Evolutionary conservation across 2,113 vertebrate species (phyloP).

Genomic region (Saiga tatarica): DNA sequence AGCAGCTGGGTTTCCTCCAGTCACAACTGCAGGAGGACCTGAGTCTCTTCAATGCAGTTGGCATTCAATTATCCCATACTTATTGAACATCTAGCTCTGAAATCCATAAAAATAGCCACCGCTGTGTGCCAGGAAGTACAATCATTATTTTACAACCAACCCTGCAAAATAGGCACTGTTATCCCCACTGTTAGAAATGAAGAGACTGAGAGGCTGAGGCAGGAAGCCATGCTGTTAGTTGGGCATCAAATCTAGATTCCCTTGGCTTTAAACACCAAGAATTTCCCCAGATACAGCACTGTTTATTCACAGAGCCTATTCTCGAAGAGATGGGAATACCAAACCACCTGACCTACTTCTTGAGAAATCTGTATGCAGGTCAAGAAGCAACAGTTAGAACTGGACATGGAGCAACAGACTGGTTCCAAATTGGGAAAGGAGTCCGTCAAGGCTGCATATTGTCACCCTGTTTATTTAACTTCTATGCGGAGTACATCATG

Average conservation of each 20-base stretch:
- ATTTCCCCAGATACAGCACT: not conserved
- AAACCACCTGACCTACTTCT: not conserved
- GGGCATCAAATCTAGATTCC: not conserved
- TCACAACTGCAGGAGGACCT: not conserved
- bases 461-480: not conserved
- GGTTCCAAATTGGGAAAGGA: not conserved
- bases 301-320: not conserved
- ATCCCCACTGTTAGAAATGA: not conserved
- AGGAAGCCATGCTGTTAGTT: not conserved
- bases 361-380: not conserved
- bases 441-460: not conserved
- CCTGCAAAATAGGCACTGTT: not conserved
- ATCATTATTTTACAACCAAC: not conserved
- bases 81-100: not conserved
- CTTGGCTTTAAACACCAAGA: not conserved
- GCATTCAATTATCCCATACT: not conserved
- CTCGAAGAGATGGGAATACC: not conserved
- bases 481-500: not conserved
- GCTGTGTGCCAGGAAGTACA: not conserved
- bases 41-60: not conserved
- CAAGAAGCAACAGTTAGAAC: not conserved
- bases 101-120: not conserved
- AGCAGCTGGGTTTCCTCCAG: not conserved
- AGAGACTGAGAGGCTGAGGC: not conserved
- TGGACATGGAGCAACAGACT: not conserved